Conservation (phyloP, 2,888 invertebrate genomes). For the Gastrophysa polygoni region DNA sequence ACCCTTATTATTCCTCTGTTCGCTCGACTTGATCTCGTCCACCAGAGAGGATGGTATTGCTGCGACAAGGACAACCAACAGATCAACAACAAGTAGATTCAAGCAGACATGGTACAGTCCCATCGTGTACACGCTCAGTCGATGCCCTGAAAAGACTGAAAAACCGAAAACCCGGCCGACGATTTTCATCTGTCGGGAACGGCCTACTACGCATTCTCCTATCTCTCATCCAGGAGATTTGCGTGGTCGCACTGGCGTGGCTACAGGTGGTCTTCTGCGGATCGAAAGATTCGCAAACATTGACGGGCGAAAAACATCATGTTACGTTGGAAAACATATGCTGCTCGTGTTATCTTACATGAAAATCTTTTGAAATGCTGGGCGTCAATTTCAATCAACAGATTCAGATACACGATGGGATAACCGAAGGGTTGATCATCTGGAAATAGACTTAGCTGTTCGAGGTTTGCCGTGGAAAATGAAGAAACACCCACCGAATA, state of each 20-base stretch:
- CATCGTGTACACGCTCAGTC: constrained; percentile 33
- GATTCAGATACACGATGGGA: no score
- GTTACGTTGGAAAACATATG: no score
- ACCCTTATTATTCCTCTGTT: constrained; percentile 54
- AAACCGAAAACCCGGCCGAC: constrained; percentile 43
- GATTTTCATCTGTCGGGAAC: constrained; percentile 41
- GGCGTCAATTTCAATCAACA: no score
- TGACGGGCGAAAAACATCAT: no score
- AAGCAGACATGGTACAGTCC: constrained; percentile 36
- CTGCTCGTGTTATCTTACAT: no score
- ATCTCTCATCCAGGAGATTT: constrained; percentile 9
- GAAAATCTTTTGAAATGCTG: no score
- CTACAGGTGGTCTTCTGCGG: constrained; percentile 4
- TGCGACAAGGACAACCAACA: constrained; percentile 37
- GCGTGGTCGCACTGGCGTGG: neutral
- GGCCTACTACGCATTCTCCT: constrained; percentile 42
- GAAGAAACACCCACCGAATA: no score
- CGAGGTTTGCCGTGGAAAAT: no score
- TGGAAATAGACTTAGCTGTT: no score
- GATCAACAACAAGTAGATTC: constrained; percentile 34
- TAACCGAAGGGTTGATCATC: no score
- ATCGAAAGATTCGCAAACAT: no score
- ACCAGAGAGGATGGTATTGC: constrained; percentile 55
- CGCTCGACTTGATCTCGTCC: constrained; percentile 54
- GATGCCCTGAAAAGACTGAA: constrained; percentile 46